Evolutionary conservation across 2,113 vertebrate species (phyloP).

Genomic region (Phrynosoma platyrhinos): DNA sequence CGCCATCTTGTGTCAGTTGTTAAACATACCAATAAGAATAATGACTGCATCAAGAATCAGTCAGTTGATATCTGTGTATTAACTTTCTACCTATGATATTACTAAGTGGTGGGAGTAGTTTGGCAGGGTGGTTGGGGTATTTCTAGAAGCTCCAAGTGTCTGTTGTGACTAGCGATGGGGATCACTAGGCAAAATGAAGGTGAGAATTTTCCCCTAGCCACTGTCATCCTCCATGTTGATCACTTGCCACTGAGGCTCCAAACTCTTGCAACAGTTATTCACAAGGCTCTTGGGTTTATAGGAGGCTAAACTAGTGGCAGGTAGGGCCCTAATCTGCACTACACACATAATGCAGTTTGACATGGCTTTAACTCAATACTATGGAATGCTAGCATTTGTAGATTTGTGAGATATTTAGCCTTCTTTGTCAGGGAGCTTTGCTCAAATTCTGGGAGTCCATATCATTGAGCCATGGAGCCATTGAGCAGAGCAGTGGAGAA

Average conservation of each 20-base stretch:
- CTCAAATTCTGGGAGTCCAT: neutral
- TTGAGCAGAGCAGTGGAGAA: too few relatives aligned
- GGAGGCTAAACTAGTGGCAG: too few relatives aligned
- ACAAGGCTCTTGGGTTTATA: neutral
- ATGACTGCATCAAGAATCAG: neutral
- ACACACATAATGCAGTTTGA: too few relatives aligned
- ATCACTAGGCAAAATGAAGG: neutral
- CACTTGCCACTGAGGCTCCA: neutral
- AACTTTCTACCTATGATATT: neutral
- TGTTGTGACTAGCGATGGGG: neutral
- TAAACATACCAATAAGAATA: neutral
- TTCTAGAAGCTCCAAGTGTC: neutral
- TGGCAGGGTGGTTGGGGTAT: neutral
- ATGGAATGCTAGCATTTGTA: too few relatives aligned
- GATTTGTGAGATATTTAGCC: too few relatives aligned
- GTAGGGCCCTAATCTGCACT: too few relatives aligned
- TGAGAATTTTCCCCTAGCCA: neutral
- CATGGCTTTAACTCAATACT: too few relatives aligned
- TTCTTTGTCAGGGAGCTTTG: too few relatives aligned
- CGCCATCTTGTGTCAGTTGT: constrained; percentile 74
- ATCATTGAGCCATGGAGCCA: neutral
- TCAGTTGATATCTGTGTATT: neutral
- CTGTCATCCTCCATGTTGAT: neutral
- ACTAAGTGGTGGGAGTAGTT: neutral
- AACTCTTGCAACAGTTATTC: neutral